These are phyloP conservation scores for Toxonevra muliebris DNA, from an alignment of 2,888 invertebrate genomes.

Conservation along the genomic window DNA sequence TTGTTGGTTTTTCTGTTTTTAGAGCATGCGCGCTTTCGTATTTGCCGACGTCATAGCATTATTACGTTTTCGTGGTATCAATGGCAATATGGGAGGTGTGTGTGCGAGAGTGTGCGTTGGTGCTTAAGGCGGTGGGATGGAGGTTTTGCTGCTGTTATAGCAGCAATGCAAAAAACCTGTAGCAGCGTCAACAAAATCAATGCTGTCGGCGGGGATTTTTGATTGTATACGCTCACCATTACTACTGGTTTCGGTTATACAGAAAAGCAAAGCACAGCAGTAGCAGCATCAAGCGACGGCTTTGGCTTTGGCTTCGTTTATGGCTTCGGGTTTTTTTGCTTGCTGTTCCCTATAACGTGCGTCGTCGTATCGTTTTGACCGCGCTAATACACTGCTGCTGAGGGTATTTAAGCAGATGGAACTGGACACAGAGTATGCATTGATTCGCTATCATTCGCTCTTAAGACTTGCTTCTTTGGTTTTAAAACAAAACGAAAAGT, in stretches of 20 bases:
- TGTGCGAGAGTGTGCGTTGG: slow-evolving; percentile 3
- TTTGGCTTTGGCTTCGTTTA: slow-evolving; percentile 32
- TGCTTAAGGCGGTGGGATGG: slow-evolving; percentile 30
- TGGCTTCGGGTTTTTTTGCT: slow-evolving; percentile 7
- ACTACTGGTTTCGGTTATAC: not conserved
- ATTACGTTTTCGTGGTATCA: not conserved
- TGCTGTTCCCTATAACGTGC: slow-evolving; percentile 29
- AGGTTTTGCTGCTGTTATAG: slow-evolving; percentile 35
- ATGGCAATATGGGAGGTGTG: not conserved
- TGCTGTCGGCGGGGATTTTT: slow-evolving; percentile 15
- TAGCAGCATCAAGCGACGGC: slow-evolving; percentile 41
- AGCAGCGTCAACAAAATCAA: not conserved
- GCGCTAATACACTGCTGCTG: slow-evolving; percentile 40
- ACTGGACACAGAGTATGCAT: slow-evolving; percentile 73
- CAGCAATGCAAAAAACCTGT: not conserved
- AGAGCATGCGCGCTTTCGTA: slow-evolving; percentile 36
- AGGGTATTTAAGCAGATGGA: slow-evolving; percentile 74
- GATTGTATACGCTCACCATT: slow-evolving; percentile 18
- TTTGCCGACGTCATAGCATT: not conserved
- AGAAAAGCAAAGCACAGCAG: not conserved
- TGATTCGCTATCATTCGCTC: slow-evolving; percentile 75
- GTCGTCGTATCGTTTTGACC: slow-evolving; percentile 39
- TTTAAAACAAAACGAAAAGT: slow-evolving; percentile 47
- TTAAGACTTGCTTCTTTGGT: slow-evolving; percentile 68
- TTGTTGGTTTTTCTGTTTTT: slow-evolving; percentile 22